A percentile compares a stretch with the other conserved stretches of the same genome.
These are phyloP conservation scores for Heliconius aoede DNA, from an alignment of 2,888 invertebrate genomes.

Conservation along the genomic window DNA sequence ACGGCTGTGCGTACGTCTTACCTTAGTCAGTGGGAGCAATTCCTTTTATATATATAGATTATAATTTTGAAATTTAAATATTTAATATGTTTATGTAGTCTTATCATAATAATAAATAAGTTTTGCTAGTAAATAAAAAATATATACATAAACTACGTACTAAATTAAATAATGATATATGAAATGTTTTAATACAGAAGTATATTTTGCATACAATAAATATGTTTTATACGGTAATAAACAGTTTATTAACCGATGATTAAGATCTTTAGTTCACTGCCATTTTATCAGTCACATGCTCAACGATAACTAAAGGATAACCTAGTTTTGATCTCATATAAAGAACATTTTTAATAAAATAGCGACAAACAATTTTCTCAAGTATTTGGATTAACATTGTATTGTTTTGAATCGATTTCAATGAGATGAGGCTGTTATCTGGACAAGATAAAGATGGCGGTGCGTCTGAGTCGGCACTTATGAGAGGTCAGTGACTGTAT, in stretches of 20 bases:
- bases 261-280: slow-evolving; percentile 58
- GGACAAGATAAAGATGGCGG: slow-evolving; percentile 78
- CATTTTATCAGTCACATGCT: slow-evolving; percentile 74
- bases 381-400: slow-evolving; percentile 52
- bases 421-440: slow-evolving; percentile 68
- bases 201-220: neutral
- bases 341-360: slow-evolving; percentile 65
- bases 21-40: too few relatives aligned
- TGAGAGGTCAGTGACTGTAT: slow-evolving; percentile 50
- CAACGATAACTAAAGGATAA: slow-evolving; percentile 73
- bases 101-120: too few relatives aligned
- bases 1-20: too few relatives aligned
- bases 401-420: slow-evolving; percentile 42
- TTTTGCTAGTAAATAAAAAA: too few relatives aligned
- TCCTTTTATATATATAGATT: too few relatives aligned
- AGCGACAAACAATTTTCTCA: slow-evolving; percentile 57
- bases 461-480: slow-evolving; percentile 60
- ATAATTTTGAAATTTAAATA: too few relatives aligned
- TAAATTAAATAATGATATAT: neutral
- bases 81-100: too few relatives aligned
- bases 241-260: slow-evolving; percentile 41
- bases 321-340: slow-evolving; percentile 74
- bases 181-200: neutral
- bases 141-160: too few relatives aligned
- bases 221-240: slow-evolving; percentile 16